Base-by-base conservation (phyloP, 2,888 invertebrate genomes). In the Pseudococcus jackbeardsleyi region DNA sequence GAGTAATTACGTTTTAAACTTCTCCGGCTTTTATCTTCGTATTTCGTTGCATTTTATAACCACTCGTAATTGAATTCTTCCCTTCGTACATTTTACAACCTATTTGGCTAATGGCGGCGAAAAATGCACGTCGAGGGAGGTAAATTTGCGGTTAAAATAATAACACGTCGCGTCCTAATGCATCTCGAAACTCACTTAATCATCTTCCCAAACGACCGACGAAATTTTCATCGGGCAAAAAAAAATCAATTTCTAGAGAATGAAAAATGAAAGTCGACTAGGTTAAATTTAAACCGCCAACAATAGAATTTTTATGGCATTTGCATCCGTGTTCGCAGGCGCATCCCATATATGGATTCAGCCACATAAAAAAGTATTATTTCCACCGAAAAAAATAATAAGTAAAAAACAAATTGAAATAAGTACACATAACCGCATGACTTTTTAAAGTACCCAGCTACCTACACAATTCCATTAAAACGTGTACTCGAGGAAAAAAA, bases 1-100 rank as follows among this genome's bases (percentile, higher is more conserved):
- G 26, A 59, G 33, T 72, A 33, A 72, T 72, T 72, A 33, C 68
- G 4, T 72, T 72, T 72, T 72, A 72, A 72, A 72, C 68, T n/a
- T 72, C 6, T 4, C 22, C 12, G 12, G 22, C 54, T 54, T 54
- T 17, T 54, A 5, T 11, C 5, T 54, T 54, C 54, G 17, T 54
- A 19, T 59, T 59, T 59, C 6, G 59, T 11, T 59, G 59, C 59
- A 59, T 59, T 59, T 59, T 59, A 5, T 6, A 59, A n/a, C 9
- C n/a, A 0, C 1, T 54, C 12, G 54, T 54, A 54, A 54, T 54
- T 54, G 54, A 54, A 54, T 54, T 54, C 5, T 59, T 1, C n/a
- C 19, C 59, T 8, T 6, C n/a, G 7, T 19, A n/a, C 19, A n/a
- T 11, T 59, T 19, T 59, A 59, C 19, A 1, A 59, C n/a, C 19